phyloP scores from a whole-genome alignment of 2,888 invertebrate species.

The Buathra laborator region DNA sequence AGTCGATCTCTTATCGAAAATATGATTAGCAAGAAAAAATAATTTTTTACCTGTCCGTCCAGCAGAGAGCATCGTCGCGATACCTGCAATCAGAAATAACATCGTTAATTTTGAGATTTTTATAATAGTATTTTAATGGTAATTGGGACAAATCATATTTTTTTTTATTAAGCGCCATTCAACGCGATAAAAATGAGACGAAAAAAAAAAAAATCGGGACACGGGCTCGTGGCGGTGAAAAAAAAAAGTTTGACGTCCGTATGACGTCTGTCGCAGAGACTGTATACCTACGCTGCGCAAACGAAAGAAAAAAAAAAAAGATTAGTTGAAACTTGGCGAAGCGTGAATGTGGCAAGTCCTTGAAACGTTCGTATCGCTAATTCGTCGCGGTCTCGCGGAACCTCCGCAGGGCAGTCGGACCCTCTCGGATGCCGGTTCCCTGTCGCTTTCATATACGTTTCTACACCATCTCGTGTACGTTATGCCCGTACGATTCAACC shows the following conservation, averaged over 20 bases:
- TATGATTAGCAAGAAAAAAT: constrained; percentile 15
- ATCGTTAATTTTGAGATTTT: not conserved
- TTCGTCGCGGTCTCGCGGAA: constrained; percentile 75
- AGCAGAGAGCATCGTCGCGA: constrained; percentile 94
- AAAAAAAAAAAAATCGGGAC: not conserved
- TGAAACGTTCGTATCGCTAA: constrained; percentile 74
- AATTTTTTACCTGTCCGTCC: constrained; percentile 93
- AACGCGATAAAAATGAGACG: not conserved
- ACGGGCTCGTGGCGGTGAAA: too few relatives aligned
- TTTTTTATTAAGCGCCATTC: too few relatives aligned
- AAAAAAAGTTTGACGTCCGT: constrained; percentile 8
- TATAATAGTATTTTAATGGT: too few relatives aligned
- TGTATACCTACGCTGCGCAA: not conserved
- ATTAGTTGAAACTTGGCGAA: constrained; percentile 46
- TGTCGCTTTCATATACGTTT: constrained; percentile 6
- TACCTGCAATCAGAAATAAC: constrained; percentile 89
- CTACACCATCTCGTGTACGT: constrained; percentile 11
- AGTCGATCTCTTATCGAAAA: constrained; percentile 1
- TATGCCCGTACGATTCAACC: constrained; percentile 31
- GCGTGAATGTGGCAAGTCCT: constrained; percentile 62
- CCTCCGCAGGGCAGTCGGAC: constrained; percentile 54
- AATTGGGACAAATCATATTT: too few relatives aligned
- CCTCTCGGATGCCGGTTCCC: constrained; percentile 66
- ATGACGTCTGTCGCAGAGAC: not conserved
- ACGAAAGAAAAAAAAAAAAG: constrained; percentile 44